Base-by-base conservation (phyloP, 2,888 invertebrate species). In the Keiferia lycopersicella region DNA sequence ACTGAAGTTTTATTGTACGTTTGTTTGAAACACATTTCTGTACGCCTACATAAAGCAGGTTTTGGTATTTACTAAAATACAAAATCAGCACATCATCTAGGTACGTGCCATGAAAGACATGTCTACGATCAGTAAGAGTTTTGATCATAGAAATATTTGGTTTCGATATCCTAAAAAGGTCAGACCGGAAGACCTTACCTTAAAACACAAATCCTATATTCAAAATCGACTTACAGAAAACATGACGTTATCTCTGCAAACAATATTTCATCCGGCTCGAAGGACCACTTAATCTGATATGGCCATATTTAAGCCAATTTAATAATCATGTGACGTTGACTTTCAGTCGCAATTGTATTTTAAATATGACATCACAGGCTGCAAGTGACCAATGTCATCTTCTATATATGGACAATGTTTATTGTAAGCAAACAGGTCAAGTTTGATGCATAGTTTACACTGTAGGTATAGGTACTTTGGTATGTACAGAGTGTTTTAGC, bases 311-410 rank as follows among this genome's bases (percentile, higher is more conserved):
- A 60, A 61, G 50, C 26, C 39, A 60, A 60, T 45, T 45, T 45
- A 61, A 48, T 48, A 48, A 26, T 48, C 22, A 48, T 18, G 12
- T 39, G 22, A 26, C 45, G 30, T 48, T 22, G 51, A 12, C 22
- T 62, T 64, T 58, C 57, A 63, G 66, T 65, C 67, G 66, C 68
- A 64, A 68, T 58, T 68, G 63, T 60, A 68, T 69, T 68, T 63
- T 64, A 65, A 64, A 63, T 64, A 69, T 73, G 73, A 76, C 72
- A 69, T 71, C 73, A 73, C 70, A 66, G 74, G 75, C 73, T 73
- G 34, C 72, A 71, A 39, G 51, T 56, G 65, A 66, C 71, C 69
- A 72, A 69, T 71, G 63, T 61, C 60, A 12, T 65, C 16, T 57
- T 20, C 57, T 65, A n/a, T 58, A 67, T 68, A 71, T 65, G 66